Conservation (phyloP, 2,888 invertebrate genomes). For the Lacanobia wlatinum region DNA sequence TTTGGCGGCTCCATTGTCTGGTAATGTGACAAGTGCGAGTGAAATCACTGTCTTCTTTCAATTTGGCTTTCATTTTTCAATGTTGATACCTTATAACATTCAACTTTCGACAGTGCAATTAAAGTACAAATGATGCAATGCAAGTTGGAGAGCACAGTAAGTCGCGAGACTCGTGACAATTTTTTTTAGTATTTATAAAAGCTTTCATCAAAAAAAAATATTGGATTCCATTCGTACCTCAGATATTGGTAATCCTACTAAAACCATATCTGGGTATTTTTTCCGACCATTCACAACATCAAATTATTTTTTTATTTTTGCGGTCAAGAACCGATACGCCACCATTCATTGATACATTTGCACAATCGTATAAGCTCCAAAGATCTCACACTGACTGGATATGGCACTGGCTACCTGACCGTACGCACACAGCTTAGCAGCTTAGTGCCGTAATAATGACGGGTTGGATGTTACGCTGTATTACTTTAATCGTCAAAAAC, state of each 20-base stretch:
- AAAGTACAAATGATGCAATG: background rate
- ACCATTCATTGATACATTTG: slow-evolving; percentile 36
- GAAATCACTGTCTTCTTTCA: background rate
- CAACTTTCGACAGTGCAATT: background rate
- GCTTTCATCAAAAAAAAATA: background rate
- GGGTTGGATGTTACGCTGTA: slow-evolving; percentile 81
- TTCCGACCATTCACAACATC: background rate
- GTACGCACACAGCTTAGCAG: slow-evolving; percentile 74
- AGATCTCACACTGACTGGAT: slow-evolving; percentile 25
- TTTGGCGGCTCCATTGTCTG: slow-evolving; percentile 30
- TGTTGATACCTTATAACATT: background rate
- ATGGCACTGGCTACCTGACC: slow-evolving; percentile 72
- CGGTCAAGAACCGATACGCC: slow-evolving; percentile 1
- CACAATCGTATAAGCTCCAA: slow-evolving; percentile 11
- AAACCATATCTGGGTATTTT: background rate
- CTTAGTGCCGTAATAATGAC: slow-evolving; percentile 79
- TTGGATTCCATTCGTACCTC: background rate
- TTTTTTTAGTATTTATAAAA: too few relatives aligned
- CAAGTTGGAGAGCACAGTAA: background rate
- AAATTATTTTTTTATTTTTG: slow-evolving; percentile 12
- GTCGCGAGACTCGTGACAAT: too few relatives aligned
- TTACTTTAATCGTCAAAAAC: slow-evolving; percentile 86
- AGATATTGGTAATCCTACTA: background rate
- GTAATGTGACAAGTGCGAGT: slow-evolving; percentile 42
- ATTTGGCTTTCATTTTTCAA: background rate